phyloP scores from a whole-genome alignment of 2,797 vertebrate genomes.

The Margarornis squamiger region DNA sequence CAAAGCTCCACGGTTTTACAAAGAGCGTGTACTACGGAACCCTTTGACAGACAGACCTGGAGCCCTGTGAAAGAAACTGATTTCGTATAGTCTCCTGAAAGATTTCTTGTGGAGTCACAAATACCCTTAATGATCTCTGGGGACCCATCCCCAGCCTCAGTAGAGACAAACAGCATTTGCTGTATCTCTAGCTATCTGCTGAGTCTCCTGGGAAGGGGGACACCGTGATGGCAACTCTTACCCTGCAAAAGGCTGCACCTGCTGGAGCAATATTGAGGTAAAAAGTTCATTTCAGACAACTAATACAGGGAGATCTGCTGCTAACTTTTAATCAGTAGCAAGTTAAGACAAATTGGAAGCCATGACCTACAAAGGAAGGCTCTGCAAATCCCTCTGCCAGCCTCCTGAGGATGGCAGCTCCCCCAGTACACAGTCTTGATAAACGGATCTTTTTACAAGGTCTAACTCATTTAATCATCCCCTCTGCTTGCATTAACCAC shows the following conservation, averaged over 20 bases:
- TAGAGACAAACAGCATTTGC: not conserved
- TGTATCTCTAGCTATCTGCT: not conserved
- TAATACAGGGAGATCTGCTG: not conserved
- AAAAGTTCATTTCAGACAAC: not conserved
- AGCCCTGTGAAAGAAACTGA: not conserved
- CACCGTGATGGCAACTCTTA: not conserved
- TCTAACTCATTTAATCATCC: conserved; percentile 40
- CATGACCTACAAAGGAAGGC: conserved; percentile 40
- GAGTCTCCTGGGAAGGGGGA: not conserved
- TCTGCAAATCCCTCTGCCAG: conserved; percentile 44
- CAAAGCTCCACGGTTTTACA: not conserved
- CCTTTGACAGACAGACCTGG: not conserved
- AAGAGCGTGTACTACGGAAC: not conserved
- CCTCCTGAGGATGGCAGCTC: conserved; percentile 8
- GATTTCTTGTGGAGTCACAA: not conserved
- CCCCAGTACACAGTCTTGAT: not conserved
- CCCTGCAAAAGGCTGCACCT: not conserved
- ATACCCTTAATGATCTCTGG: not conserved
- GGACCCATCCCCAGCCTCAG: not conserved
- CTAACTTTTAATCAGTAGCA: conserved; percentile 51
- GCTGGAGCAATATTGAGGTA: not conserved
- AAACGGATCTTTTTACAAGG: conserved; percentile 47
- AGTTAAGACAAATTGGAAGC: conserved; percentile 56
- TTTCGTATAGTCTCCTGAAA: not conserved
- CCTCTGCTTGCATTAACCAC: conserved; percentile 36